These are phyloP conservation scores for Gryllus longicercus DNA, from an alignment of 2,888 invertebrate genomes.

Conservation along the genomic window DNA sequence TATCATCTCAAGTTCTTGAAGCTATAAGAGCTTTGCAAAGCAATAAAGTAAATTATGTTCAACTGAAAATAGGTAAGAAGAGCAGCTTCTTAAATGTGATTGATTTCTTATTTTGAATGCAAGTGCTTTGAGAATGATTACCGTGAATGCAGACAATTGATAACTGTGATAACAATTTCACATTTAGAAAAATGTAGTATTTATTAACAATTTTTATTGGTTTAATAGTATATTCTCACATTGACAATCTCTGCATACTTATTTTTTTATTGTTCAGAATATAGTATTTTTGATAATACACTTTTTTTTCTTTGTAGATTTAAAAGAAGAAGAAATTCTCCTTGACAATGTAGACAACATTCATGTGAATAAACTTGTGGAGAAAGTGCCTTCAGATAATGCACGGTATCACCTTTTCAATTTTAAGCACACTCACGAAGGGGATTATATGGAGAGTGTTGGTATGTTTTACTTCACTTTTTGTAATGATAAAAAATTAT, in stretches of 20 bases:
- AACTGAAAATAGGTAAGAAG: conserved; percentile 72
- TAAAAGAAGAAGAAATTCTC: conserved; percentile 83
- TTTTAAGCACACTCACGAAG: conserved; percentile 90
- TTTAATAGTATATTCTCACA: background rate
- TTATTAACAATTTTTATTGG: background rate
- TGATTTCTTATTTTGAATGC: background rate
- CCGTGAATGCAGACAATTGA: background rate
- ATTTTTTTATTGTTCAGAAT: conserved; percentile 5
- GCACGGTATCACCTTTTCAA: conserved; percentile 89
- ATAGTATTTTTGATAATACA: background rate
- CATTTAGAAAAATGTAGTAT: too few species aligned
- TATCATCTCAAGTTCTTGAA: conserved; percentile 73
- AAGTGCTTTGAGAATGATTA: background rate
- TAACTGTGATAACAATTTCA: background rate
- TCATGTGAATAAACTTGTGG: conserved; percentile 64
- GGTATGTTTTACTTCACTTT: conserved; percentile 51
- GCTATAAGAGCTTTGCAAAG: conserved; percentile 70
- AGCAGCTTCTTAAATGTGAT: background rate
- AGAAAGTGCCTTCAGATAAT: conserved; percentile 76
- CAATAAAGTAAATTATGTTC: conserved; percentile 82
- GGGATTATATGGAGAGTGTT: conserved; percentile 79
- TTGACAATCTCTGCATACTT: background rate
- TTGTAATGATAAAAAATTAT: too few species aligned
- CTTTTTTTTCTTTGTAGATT: conserved; percentile 54
- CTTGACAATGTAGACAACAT: conserved; percentile 71